Conservation (phyloP, 1,140 invertebrate genomes). For the Lepidurus couesii region DNA sequence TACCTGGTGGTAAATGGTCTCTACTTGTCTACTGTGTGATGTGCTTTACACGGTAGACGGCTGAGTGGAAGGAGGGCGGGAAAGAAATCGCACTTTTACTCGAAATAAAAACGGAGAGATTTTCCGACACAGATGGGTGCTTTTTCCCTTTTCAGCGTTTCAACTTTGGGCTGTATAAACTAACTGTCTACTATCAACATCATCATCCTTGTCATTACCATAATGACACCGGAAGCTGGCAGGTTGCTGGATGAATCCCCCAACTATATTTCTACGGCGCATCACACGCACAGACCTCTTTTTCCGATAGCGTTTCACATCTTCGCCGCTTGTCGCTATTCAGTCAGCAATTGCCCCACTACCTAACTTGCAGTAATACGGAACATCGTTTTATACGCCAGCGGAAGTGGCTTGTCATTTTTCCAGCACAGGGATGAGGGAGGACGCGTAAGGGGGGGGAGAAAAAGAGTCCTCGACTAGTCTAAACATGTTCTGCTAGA, state of each 20-base stretch:
- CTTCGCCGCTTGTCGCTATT: not conserved
- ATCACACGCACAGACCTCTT: constrained; percentile 1
- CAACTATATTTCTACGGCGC: not conserved
- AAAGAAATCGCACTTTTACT: not conserved
- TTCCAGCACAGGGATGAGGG: not conserved
- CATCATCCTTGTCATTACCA: constrained; percentile 9
- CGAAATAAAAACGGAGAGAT: constrained; percentile 13
- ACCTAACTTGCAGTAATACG: not conserved
- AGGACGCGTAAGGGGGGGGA: not conserved
- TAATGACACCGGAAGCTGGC: constrained; percentile 18
- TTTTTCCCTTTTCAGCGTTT: not conserved
- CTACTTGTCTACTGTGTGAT: not conserved
- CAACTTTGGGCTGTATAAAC: not conserved
- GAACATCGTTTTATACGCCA: constrained; percentile 1
- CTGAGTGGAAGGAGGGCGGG: not conserved
- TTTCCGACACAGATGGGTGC: not conserved
- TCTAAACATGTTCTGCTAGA: not conserved
- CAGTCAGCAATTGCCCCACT: not conserved
- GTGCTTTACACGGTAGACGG: not conserved
- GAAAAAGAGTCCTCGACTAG: not conserved
- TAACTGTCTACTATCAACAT: not conserved
- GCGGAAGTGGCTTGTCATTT: constrained; percentile 18
- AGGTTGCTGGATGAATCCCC: constrained; percentile 3
- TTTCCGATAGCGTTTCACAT: not conserved
- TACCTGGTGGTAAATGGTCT: no score